A percentile compares a stretch with the other conserved stretches of the same genome.
These are phyloP conservation scores for Sinhomidia bicolor DNA, from an alignment of 2,888 invertebrate genomes.

Conservation along the genomic window DNA sequence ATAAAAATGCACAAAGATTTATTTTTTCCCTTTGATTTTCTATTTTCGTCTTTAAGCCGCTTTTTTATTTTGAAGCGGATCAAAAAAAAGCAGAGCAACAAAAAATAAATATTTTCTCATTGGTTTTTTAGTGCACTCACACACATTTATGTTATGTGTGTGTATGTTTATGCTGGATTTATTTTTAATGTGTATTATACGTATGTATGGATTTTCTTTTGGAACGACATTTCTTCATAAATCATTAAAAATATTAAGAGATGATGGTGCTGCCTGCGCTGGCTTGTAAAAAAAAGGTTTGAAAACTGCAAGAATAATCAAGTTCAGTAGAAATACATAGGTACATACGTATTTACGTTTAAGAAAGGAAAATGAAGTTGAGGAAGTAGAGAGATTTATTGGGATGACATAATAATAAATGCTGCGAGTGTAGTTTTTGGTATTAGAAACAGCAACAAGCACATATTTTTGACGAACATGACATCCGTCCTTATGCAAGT, in stretches of 20 bases:
- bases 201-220: conserved; percentile 2
- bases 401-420: conserved; percentile 2
- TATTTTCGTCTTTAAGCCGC: conserved; percentile 26
- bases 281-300: no score
- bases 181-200: conserved; percentile 4
- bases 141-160: neutral
- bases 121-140: no score
- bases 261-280: neutral
- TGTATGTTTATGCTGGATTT: conserved; percentile 7
- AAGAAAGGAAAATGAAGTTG: conserved; percentile 13
- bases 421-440: neutral
- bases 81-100: conserved; percentile 43
- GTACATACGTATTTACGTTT: no score
- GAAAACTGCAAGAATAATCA: neutral
- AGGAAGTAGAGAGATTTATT: conserved; percentile 27
- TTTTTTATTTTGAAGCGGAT: conserved; percentile 37
- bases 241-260: conserved; percentile 37
- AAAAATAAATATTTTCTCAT: conserved; percentile 9
- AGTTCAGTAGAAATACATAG: no score
- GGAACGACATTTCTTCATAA: conserved; percentile 41
- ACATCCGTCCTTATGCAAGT: conserved; percentile 55
- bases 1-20: conserved; percentile 34
- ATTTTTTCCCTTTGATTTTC: conserved; percentile 30
- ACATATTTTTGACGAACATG: conserved; percentile 46
- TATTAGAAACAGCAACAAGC: neutral